These are phyloP conservation scores for Yoshiicerus persimilis DNA, from an alignment of 1,140 invertebrate species.

Conservation along the genomic window DNA sequence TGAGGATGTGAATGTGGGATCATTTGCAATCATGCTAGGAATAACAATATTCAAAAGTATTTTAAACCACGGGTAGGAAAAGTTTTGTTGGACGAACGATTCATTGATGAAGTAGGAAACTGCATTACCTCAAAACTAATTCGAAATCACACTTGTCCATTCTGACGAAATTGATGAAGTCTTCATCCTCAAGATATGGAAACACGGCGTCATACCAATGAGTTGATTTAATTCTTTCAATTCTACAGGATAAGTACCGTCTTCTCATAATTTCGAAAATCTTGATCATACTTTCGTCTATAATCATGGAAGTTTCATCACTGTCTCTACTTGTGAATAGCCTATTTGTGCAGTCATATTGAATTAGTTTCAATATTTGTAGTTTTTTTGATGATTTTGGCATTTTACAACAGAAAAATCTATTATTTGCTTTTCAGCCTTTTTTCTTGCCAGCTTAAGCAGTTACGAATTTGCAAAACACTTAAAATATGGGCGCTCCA, in stretches of 20 bases:
- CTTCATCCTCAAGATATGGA: neutral
- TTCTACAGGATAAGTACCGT: neutral
- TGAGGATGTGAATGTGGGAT: neutral
- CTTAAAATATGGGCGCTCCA: too few relatives aligned
- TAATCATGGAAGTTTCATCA: neutral
- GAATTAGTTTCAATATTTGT: neutral
- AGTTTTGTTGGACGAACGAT: neutral
- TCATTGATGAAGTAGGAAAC: neutral
- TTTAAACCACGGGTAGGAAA: neutral
- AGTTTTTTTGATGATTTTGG: neutral
- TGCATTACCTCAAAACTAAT: neutral
- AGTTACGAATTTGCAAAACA: too few relatives aligned
- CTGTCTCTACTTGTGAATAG: neutral
- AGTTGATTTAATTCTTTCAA: neutral
- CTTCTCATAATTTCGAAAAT: neutral
- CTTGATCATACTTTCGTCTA: neutral
- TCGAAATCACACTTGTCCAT: neutral
- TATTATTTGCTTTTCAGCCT: too few relatives aligned
- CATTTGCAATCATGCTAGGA: neutral
- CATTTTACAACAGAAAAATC: neutral
- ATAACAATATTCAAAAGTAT: neutral
- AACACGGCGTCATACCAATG: neutral
- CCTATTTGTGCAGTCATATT: neutral
- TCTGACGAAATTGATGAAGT: neutral
- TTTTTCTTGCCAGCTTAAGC: too few relatives aligned